These are phyloP conservation scores for Nomada ferruginata DNA, from an alignment of 2,888 invertebrate species.

Conservation along the genomic window DNA sequence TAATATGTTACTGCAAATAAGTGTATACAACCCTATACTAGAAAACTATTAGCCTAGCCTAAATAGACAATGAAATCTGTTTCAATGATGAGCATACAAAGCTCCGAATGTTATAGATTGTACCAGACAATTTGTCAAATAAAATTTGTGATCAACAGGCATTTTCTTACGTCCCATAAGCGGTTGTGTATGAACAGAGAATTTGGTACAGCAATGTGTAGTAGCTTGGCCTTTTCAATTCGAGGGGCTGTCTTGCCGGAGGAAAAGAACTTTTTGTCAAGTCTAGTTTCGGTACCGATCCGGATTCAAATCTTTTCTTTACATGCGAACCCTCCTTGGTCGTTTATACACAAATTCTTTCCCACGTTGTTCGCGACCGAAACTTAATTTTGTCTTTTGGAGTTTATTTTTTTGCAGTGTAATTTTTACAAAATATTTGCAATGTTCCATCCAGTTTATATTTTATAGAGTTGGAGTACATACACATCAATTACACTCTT, in stretches of 20 bases:
- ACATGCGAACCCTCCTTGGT: conserved; percentile 4
- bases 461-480: too few relatives aligned
- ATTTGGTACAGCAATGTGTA: conserved; percentile 19
- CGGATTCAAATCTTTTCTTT: conserved; percentile 51
- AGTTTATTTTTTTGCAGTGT: not conserved
- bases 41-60: not conserved
- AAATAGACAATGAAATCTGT: not conserved
- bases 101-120: too few relatives aligned
- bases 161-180: too few relatives aligned
- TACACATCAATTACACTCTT: too few relatives aligned
- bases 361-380: not conserved
- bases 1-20: too few relatives aligned
- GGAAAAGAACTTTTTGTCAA: conserved; percentile 56
- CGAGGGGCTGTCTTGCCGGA: conserved; percentile 48
- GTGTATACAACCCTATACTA: too few relatives aligned
- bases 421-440: not conserved
- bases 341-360: conserved; percentile 23
- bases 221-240: conserved; percentile 24
- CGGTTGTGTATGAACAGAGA: not conserved
- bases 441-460: too few relatives aligned
- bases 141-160: too few relatives aligned
- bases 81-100: too few relatives aligned
- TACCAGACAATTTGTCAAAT: too few relatives aligned
- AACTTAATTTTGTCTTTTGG: not conserved
- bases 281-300: conserved; percentile 52